Evolutionary conservation across 2,888 invertebrate species (phyloP).

Genomic region (Netelia inedita): DNA sequence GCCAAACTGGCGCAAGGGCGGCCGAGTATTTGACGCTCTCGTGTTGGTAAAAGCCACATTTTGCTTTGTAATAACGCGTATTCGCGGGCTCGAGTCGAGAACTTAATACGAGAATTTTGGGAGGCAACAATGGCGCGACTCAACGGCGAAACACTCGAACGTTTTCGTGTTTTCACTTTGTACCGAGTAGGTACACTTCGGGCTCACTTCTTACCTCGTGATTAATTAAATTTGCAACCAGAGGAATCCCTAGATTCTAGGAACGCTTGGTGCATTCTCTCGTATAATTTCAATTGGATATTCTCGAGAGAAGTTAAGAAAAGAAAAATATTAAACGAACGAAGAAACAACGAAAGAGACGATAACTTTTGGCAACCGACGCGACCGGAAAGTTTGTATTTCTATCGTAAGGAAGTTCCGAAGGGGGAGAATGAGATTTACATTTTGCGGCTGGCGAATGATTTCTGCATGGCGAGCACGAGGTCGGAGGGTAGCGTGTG

Average conservation of each 20-base stretch:
- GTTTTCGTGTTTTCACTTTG: background rate
- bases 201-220: background rate
- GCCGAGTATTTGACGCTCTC: constrained; percentile 45
- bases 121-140: constrained; percentile 27
- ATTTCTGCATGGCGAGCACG: constrained; percentile 7
- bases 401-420: background rate
- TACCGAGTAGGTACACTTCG: background rate
- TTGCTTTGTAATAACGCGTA: constrained; percentile 4
- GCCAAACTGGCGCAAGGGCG: constrained; percentile 30
- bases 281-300: constrained; percentile 5
- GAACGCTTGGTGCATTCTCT: background rate
- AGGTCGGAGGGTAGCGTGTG: background rate
- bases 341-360: background rate
- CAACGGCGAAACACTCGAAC: background rate
- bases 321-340: background rate
- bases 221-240: constrained; percentile 12
- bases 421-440: constrained; percentile 2
- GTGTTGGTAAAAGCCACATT: constrained; percentile 23
- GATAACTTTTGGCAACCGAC: background rate
- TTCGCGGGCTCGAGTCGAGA: background rate
- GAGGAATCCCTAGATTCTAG: background rate
- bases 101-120: constrained; percentile 41
- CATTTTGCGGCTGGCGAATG: constrained; percentile 28
- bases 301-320: background rate
- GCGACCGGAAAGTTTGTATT: background rate